Percentiles rank a stretch among this genome's conserved stretches.
These are phyloP conservation scores for Micrasema longulum DNA, from an alignment of 1,140 invertebrate genomes.

Conservation along the genomic window DNA sequence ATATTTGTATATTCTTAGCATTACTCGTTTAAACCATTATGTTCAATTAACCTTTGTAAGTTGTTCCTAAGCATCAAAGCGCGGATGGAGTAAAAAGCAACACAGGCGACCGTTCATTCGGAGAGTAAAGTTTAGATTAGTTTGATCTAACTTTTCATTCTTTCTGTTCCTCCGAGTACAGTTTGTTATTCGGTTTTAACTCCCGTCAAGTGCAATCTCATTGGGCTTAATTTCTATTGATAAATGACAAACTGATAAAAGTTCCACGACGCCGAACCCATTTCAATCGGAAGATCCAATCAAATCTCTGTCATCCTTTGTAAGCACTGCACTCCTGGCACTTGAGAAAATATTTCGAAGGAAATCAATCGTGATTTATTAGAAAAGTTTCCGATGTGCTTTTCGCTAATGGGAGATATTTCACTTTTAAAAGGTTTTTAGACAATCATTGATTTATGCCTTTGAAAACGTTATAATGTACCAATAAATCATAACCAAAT, in stretches of 20 bases:
- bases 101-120: slow-evolving; percentile 7
- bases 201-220: slow-evolving; percentile 45
- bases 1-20: too few relatives aligned
- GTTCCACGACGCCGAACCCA: slow-evolving; percentile 4
- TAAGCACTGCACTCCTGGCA: slow-evolving; percentile 9
- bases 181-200: slow-evolving; percentile 48
- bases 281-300: slow-evolving; percentile 13
- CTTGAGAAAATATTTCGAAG: neutral
- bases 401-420: slow-evolving; percentile 10
- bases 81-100: too few relatives aligned
- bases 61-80: too few relatives aligned
- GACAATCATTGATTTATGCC: slow-evolving; percentile 29
- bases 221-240: slow-evolving; percentile 47
- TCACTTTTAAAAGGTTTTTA: slow-evolving; percentile 8
- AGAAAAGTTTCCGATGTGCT: slow-evolving; percentile 10
- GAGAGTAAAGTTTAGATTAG: slow-evolving; percentile 51
- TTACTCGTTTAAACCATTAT: too few relatives aligned
- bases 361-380: slow-evolving; percentile 32
- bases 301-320: slow-evolving; percentile 8
- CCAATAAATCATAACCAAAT: too few relatives aligned
- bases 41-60: too few relatives aligned
- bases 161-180: slow-evolving; percentile 26
- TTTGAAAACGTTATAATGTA: too few relatives aligned
- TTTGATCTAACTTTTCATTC: slow-evolving; percentile 32
- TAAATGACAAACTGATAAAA: slow-evolving; percentile 44